Evolutionary conservation across 92 coral and sea anemone genomes (phyloP).

Genomic region (Epizoanthus illoricatus): DNA sequence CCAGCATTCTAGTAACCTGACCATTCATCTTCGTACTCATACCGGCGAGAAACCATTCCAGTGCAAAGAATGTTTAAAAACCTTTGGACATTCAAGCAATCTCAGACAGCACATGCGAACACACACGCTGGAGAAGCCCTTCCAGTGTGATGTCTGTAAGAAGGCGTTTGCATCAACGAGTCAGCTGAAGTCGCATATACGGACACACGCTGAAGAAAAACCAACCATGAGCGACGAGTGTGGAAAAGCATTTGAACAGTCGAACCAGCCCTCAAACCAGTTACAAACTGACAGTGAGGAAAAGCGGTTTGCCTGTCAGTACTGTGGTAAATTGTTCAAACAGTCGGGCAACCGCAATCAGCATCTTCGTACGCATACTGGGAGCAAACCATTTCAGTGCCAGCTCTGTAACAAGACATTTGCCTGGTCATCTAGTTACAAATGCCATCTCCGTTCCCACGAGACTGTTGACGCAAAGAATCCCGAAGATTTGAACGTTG

Average conservation of each 20-base stretch:
- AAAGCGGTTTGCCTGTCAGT: slow-evolving; percentile 29
- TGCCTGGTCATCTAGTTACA: slow-evolving; percentile 43
- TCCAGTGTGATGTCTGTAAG: slow-evolving; percentile 37
- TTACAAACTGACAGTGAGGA: slow-evolving; percentile 14
- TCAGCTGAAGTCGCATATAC: slow-evolving; percentile 40
- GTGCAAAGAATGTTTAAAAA: slow-evolving; percentile 36
- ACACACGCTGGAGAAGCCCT: slow-evolving; percentile 36
- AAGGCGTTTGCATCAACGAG: slow-evolving; percentile 37
- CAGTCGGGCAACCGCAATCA: slow-evolving; percentile 36
- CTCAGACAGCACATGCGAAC: slow-evolving; percentile 36
- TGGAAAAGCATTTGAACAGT: slow-evolving; percentile 24
- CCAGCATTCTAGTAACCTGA: slow-evolving; percentile 34
- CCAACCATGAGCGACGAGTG: slow-evolving; percentile 6
- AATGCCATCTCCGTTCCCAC: slow-evolving; percentile 37
- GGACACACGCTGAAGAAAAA: slow-evolving; percentile 29
- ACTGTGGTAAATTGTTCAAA: slow-evolving; percentile 34
- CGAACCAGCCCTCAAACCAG: slow-evolving; percentile 28
- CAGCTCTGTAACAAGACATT: slow-evolving; percentile 31
- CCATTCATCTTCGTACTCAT: slow-evolving; percentile 34
- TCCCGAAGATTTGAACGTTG: not conserved
- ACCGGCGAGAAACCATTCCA: slow-evolving; percentile 37
- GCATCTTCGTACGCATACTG: slow-evolving; percentile 34
- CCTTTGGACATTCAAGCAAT: slow-evolving; percentile 35
- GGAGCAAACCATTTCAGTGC: slow-evolving; percentile 37
- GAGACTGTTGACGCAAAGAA: not conserved